Evolutionary conservation across 2,113 vertebrate genomes (phyloP).

Genomic region (Stictonetta naevosa): DNA sequence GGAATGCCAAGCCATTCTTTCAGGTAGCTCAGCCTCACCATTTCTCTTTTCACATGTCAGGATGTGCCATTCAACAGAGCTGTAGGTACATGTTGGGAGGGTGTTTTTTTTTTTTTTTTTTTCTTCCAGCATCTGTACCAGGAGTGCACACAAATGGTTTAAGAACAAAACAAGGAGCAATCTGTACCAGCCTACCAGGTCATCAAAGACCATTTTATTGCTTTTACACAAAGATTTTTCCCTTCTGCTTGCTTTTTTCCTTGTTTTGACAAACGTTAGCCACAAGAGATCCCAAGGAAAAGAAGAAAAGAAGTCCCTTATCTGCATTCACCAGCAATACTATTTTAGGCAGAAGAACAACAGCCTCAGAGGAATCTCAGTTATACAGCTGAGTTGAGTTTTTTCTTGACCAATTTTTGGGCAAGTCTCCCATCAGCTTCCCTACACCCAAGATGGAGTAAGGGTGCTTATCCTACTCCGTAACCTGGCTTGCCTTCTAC

Average conservation of each 20-base stretch:
- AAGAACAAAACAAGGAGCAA: neutral
- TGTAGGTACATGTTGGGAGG: conserved; percentile 60
- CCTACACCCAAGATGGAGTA: neutral
- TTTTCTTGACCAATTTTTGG: neutral
- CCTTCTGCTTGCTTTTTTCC: neutral
- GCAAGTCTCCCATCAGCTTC: neutral
- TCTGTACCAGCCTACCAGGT: neutral
- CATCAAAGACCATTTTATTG: neutral
- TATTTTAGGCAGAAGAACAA: neutral
- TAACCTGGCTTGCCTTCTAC: neutral
- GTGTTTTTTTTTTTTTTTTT: no score
- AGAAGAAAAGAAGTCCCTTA: neutral
- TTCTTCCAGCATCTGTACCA: neutral
- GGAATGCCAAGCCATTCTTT: conserved; percentile 82
- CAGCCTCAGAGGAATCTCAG: neutral
- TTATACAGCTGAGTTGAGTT: neutral
- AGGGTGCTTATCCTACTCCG: neutral
- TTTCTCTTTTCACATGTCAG: conserved; percentile 79
- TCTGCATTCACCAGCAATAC: neutral
- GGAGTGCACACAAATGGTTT: neutral
- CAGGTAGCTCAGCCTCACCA: conserved; percentile 59
- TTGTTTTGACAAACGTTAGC: neutral
- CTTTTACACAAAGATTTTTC: neutral
- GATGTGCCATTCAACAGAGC: conserved; percentile 79
- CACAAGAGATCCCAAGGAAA: neutral